Base-by-base conservation (phyloP, 2,797 vertebrate genomes). In the Anguilla anguilla region DNA sequence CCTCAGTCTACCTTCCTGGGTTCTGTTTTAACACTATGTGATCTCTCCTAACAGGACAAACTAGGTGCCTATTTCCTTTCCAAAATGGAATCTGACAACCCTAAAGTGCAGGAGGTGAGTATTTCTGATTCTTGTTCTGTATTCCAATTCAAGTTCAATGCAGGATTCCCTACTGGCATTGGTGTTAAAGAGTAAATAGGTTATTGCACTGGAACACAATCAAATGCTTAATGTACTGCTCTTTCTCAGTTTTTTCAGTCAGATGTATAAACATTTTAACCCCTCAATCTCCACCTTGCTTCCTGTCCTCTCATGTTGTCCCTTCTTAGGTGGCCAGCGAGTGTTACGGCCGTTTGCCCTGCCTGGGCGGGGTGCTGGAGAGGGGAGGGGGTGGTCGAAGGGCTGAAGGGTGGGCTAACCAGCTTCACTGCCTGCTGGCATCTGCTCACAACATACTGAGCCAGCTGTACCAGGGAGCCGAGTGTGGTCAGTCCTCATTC, bases 351-450 rank as follows among this genome's bases (percentile, higher is more conserved):
- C 93, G 92, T 3, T 92, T 99, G 86, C 97, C 98, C 11, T 97
- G 96, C 0, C 91, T 99, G 39, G 97, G 98, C 0, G 96, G 97
- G 0, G 95, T 97, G 46, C 94, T 97, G 88, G 96, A 97, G 28
- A 94, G 97, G 92, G 97, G 95, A 1, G 91, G 94, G 11, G 94
- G 93, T 0, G 92, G 91, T 0, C 94, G 95, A 49, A 95, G 97
- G 92, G 95, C 96, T 0, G 97, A 98, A 84, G 96, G 96, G 90
- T 99, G 98, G 98, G 96, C 96, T 87, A 97, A 96, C 93, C 97
- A 99, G 91, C 93, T 97, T 31, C 97, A 97, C 89, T 96, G 96
- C 86, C 95, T 99, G 11, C 91, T 99, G 89, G 95, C 96, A 85
- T 95, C 97, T 0, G 96, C 97, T 83, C 97, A 97, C 88, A 87